phyloP scores from a whole-genome alignment of 1,140 invertebrate genomes.

The Sycobia sp. region DNA sequence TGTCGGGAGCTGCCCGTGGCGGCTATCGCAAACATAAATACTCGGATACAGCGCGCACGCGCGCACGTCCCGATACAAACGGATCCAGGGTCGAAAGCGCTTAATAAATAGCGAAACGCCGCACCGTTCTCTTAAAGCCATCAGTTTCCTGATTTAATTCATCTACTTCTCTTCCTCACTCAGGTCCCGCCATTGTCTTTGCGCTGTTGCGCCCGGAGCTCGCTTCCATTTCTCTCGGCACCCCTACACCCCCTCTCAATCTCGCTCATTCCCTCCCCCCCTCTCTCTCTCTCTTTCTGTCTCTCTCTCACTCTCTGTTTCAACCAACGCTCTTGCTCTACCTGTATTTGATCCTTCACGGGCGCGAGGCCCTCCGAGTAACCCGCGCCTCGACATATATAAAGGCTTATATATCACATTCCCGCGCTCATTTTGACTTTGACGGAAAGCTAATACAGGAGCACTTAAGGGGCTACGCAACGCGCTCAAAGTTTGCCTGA shows the following conservation, averaged over 20 bases:
- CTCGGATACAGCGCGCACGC: neutral
- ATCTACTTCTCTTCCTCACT: no score
- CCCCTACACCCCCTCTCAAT: no score
- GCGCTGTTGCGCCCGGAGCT: neutral
- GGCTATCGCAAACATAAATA: conserved; percentile 17
- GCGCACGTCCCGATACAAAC: neutral
- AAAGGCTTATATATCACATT: no score
- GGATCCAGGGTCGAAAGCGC: neutral
- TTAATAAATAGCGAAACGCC: conserved; percentile 37
- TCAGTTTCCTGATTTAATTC: conserved; percentile 31
- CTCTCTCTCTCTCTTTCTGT: no score
- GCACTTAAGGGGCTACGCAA: conserved; percentile 1
- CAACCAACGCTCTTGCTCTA: no score
- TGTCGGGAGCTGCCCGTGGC: no score
- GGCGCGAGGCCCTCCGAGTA: no score
- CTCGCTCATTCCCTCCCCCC: no score
- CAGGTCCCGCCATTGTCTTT: conserved; percentile 24
- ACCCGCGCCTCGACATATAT: no score
- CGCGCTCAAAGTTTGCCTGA: neutral
- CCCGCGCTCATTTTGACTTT: conserved; percentile 15
- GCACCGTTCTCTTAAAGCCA: conserved; percentile 21
- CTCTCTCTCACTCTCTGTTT: no score
- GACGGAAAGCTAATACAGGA: conserved; percentile 12
- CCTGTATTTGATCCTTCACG: no score
- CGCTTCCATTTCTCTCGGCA: neutral